Evolutionary conservation across 1,140 invertebrate species (phyloP).

Genomic region (Drosophila pectinifera): DNA sequence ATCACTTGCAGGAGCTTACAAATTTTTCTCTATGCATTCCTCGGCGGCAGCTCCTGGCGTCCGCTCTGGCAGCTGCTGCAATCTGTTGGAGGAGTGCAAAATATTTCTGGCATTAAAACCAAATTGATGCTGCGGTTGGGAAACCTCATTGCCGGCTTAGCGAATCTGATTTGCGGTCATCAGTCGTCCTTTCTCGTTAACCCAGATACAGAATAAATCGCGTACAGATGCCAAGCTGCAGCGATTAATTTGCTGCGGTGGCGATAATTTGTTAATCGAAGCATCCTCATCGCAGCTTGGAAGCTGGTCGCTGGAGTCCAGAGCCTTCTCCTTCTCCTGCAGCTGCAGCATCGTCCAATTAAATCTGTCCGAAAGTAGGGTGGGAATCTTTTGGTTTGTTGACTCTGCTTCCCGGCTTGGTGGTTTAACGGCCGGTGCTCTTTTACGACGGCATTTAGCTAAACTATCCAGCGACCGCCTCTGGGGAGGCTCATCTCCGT

Average conservation of each 20-base stretch:
- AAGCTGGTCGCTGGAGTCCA: background rate
- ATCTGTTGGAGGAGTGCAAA: conserved; percentile 65
- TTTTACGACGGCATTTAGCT: conserved; percentile 79
- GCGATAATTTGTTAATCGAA: conserved; percentile 78
- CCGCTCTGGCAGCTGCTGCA: conserved; percentile 60
- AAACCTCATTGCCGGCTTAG: conserved; percentile 69
- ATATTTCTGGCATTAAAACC: conserved; percentile 32
- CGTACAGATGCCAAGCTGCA: conserved; percentile 45
- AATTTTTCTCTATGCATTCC: conserved; percentile 4
- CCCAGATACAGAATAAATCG: conserved; percentile 46
- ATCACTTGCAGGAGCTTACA: background rate
- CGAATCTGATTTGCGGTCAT: conserved; percentile 78
- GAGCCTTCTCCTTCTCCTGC: conserved; percentile 1
- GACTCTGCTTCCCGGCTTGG: conserved; percentile 14
- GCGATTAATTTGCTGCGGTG: conserved; percentile 76
- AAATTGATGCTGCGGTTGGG: conserved; percentile 59
- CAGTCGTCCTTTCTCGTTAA: conserved; percentile 60
- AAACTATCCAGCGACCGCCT: conserved; percentile 61
- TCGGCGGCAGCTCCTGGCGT: conserved; percentile 19
- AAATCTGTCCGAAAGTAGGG: conserved; percentile 65
- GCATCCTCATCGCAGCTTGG: conserved; percentile 38
- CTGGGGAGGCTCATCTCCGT: conserved; percentile 26
- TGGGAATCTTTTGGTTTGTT: conserved; percentile 41
- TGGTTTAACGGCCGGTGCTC: conserved; percentile 46
- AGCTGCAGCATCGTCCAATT: conserved; percentile 55